Evolutionary conservation across 2,888 invertebrate genomes (phyloP).

Genomic region (Dichetophora obliterata): DNA sequence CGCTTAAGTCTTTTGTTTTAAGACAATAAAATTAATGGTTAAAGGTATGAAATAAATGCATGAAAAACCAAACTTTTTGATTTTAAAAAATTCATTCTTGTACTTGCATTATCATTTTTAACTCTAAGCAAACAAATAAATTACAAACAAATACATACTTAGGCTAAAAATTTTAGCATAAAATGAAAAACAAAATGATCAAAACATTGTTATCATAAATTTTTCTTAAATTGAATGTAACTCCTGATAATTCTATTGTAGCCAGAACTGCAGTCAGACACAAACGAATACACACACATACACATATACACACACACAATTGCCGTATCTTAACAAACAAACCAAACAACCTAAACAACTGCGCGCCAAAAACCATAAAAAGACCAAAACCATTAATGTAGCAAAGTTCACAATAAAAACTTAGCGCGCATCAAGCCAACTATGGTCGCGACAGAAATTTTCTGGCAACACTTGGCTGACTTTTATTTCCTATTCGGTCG

Average conservation of each 20-base stretch:
- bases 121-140: no score
- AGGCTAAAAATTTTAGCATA: no score
- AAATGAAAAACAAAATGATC: no score
- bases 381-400: not conserved
- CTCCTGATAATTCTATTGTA: not conserved
- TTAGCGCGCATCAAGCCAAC: not conserved
- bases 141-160: no score
- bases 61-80: not conserved
- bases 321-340: not conserved
- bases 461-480: not conserved
- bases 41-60: not conserved
- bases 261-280: not conserved
- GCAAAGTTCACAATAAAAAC: not conserved
- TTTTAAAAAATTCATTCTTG: no score
- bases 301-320: not conserved
- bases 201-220: no score
- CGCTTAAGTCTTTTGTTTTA: constrained; percentile 39
- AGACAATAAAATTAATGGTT: not conserved
- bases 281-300: not conserved
- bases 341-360: not conserved
- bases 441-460: not conserved
- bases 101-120: no score
- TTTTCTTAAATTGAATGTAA: no score
- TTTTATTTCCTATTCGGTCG: not conserved
- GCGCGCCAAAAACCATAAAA: constrained; percentile 32